Base-by-base conservation (phyloP, 1,140 invertebrate species). In the Octopus bimaculoides region DNA sequence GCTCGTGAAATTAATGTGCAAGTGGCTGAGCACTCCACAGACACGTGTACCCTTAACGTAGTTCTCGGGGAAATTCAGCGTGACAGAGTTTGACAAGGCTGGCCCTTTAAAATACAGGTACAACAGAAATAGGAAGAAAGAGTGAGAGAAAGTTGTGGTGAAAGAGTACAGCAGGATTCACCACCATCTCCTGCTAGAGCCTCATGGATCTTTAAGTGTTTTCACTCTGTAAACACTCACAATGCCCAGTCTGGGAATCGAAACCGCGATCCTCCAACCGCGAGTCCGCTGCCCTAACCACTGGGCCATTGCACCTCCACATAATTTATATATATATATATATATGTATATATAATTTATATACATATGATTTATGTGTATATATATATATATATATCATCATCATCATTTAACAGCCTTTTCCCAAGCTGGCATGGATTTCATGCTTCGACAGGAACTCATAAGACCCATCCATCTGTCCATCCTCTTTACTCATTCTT, bases 261-360 rank as follows among this genome's bases (percentile, higher is more conserved):
- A 61, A 7, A 61, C 56, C 7, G 56, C 7, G 17, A 61, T 61
- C 17, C 7, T 61, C 56, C 17, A 61, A 61, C 17, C 17, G 17
- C 17, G 56, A 61, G 17, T 9, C 7, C 7, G 7, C 7, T 61
- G 17, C 17, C 7, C 17, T 61, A 61, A 61, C 7, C 7, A 61
- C 17, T 61, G n/a, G n/a, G 7, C 17, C 56, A 9, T 17, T 61
- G 7, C 17, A 7, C 17, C 56, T 61, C 56, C 17, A 7, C 17
- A 7, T n/a, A 7, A 9, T 75, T 9, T 75, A 75, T 75, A 75
- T 75, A 75, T 75, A 75, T 75, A 75, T 41, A 41, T 41, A 41
- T 41, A 41, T 41, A 41, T 41, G 2, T 41, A 41, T 41, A 2
- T 41, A 2, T 41, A 41, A 3, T 61, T 10, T 61, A 61, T 61